These are phyloP conservation scores for Leucoraja erinaceus DNA, from an alignment of 2,113 vertebrate genomes.

Conservation along the genomic window DNA sequence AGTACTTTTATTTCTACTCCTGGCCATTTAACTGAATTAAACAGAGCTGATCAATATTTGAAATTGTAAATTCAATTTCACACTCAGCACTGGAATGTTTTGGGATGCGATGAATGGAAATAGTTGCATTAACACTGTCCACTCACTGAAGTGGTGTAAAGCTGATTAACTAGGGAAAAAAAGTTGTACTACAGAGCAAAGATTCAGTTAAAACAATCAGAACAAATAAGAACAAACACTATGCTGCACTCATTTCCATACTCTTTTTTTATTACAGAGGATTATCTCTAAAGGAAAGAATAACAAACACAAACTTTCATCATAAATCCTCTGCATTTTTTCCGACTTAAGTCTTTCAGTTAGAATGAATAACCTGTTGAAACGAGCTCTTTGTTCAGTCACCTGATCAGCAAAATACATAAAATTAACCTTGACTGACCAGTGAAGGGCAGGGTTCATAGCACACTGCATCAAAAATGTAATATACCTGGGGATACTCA, in stretches of 20 bases:
- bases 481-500: not conserved
- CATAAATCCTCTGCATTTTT: slow-evolving; percentile 23
- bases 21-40: not conserved
- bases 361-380: not conserved
- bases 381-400: slow-evolving; percentile 15
- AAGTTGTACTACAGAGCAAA: not conserved
- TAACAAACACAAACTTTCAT: slow-evolving; percentile 25
- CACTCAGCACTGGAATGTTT: not conserved
- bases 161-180: not conserved
- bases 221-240: not conserved
- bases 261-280: not conserved
- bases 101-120: not conserved
- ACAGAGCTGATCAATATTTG: not conserved
- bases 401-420: slow-evolving; percentile 7
- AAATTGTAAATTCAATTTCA: not conserved
- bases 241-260: not conserved
- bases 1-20: not conserved
- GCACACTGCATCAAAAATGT: not conserved
- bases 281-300: slow-evolving; percentile 1
- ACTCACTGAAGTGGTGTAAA: not conserved
- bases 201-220: not conserved
- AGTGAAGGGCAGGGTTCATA: not conserved
- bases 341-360: slow-evolving; percentile 20
- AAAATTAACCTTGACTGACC: slow-evolving; percentile 15
- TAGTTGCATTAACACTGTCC: not conserved